Evolutionary conservation across 2,888 invertebrate species (phyloP).

Genomic region (Pristionchus maxplancki): DNA sequence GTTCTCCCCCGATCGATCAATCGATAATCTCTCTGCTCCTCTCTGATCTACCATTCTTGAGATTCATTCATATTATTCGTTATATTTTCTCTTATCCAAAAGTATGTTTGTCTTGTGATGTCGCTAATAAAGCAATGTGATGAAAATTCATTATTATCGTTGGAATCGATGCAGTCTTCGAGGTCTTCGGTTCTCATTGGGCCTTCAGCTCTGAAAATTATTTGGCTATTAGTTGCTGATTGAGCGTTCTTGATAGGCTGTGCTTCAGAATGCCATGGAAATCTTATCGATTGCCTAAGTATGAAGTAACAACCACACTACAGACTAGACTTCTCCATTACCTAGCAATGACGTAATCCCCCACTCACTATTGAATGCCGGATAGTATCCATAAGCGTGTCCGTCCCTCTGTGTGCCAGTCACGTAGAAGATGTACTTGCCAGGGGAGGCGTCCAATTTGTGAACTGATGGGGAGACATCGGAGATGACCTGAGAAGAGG

Average conservation of each 20-base stretch:
- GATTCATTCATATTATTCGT: not conserved
- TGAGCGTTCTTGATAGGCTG: too few species aligned
- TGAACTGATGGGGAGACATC: not conserved
- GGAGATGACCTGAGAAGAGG: constrained; percentile 36
- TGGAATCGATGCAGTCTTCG: not conserved
- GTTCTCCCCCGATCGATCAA: not conserved
- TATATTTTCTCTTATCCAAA: not conserved
- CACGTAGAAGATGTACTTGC: constrained; percentile 48
- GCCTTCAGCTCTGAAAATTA: not conserved
- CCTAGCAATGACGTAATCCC: too few species aligned
- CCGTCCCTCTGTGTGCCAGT: not conserved
- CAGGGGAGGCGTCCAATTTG: not conserved
- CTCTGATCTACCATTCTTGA: constrained; percentile 15
- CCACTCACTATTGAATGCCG: constrained; percentile 46
- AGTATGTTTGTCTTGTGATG: not conserved
- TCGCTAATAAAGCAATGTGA: not conserved
- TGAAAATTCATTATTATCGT: not conserved
- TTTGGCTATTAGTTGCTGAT: too few species aligned
- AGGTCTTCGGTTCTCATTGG: not conserved
- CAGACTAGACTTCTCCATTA: too few species aligned
- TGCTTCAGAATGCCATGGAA: too few species aligned
- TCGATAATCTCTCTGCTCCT: constrained; percentile 29
- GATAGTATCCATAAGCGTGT: constrained; percentile 44
- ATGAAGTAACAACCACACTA: too few species aligned
- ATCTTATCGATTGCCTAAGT: too few species aligned